phyloP scores from a whole-genome alignment of 2,797 vertebrate species.

The Gallirallus australis region DNA sequence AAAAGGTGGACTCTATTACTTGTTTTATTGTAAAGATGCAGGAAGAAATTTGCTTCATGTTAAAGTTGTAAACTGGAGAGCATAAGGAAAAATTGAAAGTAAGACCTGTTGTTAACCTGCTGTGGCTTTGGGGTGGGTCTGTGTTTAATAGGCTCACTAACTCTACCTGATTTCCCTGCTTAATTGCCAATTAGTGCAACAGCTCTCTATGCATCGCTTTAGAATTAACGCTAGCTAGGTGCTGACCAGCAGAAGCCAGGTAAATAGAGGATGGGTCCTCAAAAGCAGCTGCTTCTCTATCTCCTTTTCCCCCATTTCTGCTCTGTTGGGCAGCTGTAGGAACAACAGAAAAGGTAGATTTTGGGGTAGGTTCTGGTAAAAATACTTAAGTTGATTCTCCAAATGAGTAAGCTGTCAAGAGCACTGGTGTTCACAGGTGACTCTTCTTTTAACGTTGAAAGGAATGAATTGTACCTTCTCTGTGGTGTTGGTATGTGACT shows the following conservation, averaged over 20 bases:
- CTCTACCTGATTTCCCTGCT: background rate
- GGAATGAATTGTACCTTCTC: background rate
- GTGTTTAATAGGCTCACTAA: background rate
- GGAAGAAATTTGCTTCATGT: background rate
- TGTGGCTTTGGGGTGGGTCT: background rate
- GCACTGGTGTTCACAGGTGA: background rate
- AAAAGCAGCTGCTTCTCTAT: background rate
- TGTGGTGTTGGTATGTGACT: background rate
- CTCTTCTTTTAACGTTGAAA: background rate
- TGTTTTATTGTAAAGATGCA: background rate
- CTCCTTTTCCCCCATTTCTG: background rate
- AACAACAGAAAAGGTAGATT: background rate
- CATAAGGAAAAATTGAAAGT: background rate
- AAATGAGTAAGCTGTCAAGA: background rate
- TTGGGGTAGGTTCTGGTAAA: background rate
- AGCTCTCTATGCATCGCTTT: background rate
- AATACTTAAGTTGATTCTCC: background rate
- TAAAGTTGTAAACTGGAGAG: background rate
- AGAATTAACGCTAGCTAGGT: background rate
- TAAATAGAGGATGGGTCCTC: background rate
- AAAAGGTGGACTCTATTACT: background rate
- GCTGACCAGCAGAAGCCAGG: background rate
- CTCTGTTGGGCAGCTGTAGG: background rate
- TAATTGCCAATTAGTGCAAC: constrained; percentile 29
- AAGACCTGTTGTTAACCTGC: background rate